Conservation (phyloP, 2,888 invertebrate species). For the Calameuta filiformis region DNA sequence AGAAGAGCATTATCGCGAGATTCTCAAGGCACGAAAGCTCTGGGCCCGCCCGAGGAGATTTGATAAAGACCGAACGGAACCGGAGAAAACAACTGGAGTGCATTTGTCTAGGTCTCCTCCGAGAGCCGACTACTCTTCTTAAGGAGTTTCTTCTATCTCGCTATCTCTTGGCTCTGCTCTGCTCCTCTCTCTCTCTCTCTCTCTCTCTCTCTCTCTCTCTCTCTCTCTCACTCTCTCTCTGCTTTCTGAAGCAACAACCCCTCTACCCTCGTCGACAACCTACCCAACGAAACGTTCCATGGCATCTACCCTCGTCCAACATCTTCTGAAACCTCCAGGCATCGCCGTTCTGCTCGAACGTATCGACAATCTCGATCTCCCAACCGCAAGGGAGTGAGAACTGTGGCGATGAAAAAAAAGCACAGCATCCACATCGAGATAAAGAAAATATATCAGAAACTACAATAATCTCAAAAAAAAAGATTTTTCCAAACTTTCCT, state of each 20-base stretch:
- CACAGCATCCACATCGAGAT: neutral
- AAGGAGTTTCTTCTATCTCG: constrained; percentile 57
- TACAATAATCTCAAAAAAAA: neutral
- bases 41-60: constrained; percentile 43
- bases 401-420: neutral
- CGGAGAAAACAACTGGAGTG: constrained; percentile 58
- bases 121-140: constrained; percentile 57
- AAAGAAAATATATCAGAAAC: neutral
- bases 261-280: neutral
- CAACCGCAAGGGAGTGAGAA: neutral
- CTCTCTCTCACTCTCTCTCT: neutral
- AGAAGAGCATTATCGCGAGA: constrained; percentile 43
- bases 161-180: constrained; percentile 41
- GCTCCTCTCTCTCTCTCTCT: constrained; percentile 17
- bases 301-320: constrained; percentile 11
- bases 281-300: neutral
- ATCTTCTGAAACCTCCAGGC: neutral
- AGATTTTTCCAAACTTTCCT: neutral
- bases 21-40: constrained; percentile 43
- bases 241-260: neutral
- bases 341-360: constrained; percentile 10
- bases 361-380: constrained; percentile 27
- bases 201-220: constrained; percentile 10
- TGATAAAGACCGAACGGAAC: constrained; percentile 56
- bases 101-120: constrained; percentile 61